Evolutionary conservation across 2,797 vertebrate genomes (phyloP).

Genomic region (Fratercula arctica): DNA sequence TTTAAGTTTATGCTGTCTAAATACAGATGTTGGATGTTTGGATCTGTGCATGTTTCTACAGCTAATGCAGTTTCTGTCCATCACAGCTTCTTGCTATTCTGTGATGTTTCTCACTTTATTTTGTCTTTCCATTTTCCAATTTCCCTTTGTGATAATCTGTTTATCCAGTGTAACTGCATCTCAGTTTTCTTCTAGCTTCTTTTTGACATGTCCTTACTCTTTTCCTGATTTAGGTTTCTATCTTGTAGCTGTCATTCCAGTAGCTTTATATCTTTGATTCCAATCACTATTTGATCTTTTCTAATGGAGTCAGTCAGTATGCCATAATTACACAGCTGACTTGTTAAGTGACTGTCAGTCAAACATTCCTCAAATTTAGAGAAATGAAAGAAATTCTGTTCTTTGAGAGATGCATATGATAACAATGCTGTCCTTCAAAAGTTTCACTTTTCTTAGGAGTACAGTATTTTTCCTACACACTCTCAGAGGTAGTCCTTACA

Average conservation of each 20-base stretch:
- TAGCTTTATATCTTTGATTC: conserved; percentile 41
- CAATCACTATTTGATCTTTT: conserved; percentile 30
- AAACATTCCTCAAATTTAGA: not conserved
- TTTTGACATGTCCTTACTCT: conserved; percentile 25
- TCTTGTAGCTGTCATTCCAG: conserved; percentile 1
- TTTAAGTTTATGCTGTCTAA: fast-evolving
- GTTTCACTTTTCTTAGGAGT: not conserved
- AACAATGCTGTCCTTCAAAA: conserved; percentile 14
- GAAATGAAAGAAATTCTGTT: conserved; percentile 18
- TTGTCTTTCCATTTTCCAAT: conserved; percentile 4
- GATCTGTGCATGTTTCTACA: not conserved
- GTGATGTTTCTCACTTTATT: not conserved
- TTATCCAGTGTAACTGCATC: not conserved
- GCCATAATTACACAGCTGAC: not conserved
- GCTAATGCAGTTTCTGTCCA: not conserved
- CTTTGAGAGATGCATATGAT: not conserved
- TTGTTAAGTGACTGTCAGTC: conserved; percentile 47
- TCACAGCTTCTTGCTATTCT: not conserved
- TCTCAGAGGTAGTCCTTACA: not conserved
- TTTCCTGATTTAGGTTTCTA: conserved; percentile 17
- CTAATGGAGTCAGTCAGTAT: conserved; percentile 42
- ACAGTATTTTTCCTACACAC: not conserved
- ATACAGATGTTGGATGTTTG: not conserved
- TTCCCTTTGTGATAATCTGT: not conserved
- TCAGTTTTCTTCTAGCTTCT: not conserved